A percentile compares a stretch with the other conserved stretches of the same genome.
Evolutionary conservation across 1,140 invertebrate genomes (phyloP).

Genomic region (Halictus rubicundus): DNA sequence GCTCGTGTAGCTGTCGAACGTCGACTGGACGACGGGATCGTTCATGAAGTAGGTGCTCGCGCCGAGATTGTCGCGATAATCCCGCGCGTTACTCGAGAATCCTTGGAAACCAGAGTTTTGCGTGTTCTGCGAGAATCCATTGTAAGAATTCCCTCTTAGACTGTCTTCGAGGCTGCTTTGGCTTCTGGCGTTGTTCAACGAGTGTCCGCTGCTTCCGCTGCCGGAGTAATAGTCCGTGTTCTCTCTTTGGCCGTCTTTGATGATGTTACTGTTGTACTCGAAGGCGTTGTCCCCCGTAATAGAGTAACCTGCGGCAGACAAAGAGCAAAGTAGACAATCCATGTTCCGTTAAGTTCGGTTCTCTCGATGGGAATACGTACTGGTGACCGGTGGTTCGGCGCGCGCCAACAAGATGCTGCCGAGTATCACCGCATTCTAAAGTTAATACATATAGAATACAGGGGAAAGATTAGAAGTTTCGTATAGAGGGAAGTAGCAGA

Average conservation of each 20-base stretch:
- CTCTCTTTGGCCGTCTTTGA: slow-evolving; percentile 48
- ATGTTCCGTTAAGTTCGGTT: too few relatives aligned
- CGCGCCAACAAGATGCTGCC: slow-evolving; percentile 50
- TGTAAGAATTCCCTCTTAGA: slow-evolving; percentile 39
- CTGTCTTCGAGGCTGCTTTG: slow-evolving; percentile 41
- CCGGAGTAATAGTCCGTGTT: slow-evolving; percentile 30
- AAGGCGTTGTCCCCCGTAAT: slow-evolving; percentile 42
- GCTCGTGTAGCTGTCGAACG: slow-evolving; percentile 28
- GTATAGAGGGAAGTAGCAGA: too few relatives aligned
- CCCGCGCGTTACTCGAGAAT: slow-evolving; percentile 22
- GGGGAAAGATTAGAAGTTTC: too few relatives aligned
- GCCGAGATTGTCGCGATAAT: slow-evolving; percentile 31
- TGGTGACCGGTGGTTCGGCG: slow-evolving; percentile 51
- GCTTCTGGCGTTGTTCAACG: slow-evolving; percentile 14
- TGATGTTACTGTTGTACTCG: slow-evolving; percentile 43
- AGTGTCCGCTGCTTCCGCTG: slow-evolving; percentile 33
- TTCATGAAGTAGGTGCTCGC: slow-evolving; percentile 25
- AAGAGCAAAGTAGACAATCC: neutral
- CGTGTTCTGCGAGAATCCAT: slow-evolving; percentile 44
- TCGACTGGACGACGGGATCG: slow-evolving; percentile 9
- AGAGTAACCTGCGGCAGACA: slow-evolving; percentile 37
- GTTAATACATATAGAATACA: too few relatives aligned
- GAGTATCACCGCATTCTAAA: slow-evolving; percentile 61
- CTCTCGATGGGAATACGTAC: slow-evolving; percentile 53
- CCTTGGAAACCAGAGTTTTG: slow-evolving; percentile 28